Percentiles rank a stretch among this genome's conserved stretches.
Conservation (phyloP, 2,888 invertebrate species). For the Epinotia nisella region DNA sequence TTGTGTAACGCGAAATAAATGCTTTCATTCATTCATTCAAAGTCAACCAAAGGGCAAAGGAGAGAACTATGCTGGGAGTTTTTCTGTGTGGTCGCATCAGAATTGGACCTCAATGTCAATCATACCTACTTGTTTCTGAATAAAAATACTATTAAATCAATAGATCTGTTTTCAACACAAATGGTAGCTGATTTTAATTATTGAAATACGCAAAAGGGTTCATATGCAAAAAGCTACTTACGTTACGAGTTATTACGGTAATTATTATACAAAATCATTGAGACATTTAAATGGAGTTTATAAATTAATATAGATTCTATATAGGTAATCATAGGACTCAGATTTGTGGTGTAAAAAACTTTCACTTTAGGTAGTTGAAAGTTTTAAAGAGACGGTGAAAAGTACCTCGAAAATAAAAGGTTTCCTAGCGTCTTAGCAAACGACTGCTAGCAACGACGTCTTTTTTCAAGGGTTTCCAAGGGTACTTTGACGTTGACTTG, state of each 20-base stretch:
- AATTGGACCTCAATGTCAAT: too few relatives aligned
- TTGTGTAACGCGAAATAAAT: too few relatives aligned
- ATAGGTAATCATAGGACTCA: neutral
- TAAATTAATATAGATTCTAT: neutral
- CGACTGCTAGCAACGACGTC: neutral
- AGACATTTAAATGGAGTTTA: too few relatives aligned
- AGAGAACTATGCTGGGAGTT: too few relatives aligned
- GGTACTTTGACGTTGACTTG: neutral
- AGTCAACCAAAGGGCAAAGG: too few relatives aligned
- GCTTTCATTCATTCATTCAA: too few relatives aligned
- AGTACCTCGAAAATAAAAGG: constrained; percentile 15
- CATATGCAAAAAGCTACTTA: constrained; percentile 19
- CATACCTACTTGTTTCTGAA: too few relatives aligned
- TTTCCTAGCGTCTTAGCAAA: constrained; percentile 2
- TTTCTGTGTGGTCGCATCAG: too few relatives aligned
- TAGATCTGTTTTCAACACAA: too few relatives aligned
- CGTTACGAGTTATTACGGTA: neutral
- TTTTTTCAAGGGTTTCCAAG: constrained; percentile 15
- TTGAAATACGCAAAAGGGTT: neutral
- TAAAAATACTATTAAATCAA: too few relatives aligned
- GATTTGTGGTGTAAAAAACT: neutral
- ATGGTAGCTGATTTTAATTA: too few relatives aligned
- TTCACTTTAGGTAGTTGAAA: neutral
- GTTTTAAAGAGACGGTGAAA: neutral
- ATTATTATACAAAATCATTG: neutral